Conservation (phyloP, 2,888 invertebrate species). For the Clostera curtula region DNA sequence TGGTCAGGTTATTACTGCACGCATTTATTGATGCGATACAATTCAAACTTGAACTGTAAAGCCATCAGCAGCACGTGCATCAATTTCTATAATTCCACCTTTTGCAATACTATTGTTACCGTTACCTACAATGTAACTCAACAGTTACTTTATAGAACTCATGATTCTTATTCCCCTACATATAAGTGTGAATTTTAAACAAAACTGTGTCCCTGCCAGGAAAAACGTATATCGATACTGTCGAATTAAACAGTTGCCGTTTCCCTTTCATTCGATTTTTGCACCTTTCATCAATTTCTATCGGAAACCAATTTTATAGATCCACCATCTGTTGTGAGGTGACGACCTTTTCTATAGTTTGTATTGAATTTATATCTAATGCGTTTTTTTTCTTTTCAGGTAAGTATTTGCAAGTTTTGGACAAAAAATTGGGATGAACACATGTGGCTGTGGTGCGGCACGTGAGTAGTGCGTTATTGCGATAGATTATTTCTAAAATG, state of each 20-base stretch:
- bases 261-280: constrained; percentile 48
- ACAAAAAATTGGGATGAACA: constrained; percentile 28
- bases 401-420: constrained; percentile 40
- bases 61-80: constrained; percentile 32
- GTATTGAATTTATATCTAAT: constrained; percentile 49
- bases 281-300: constrained; percentile 49
- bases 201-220: constrained; percentile 8
- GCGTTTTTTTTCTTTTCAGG: constrained; percentile 48
- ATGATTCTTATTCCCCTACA: constrained; percentile 8
- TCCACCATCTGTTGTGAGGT: constrained; percentile 48
- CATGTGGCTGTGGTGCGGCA: constrained; percentile 24
- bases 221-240: constrained; percentile 23
- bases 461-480: constrained; percentile 33
- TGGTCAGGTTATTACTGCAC: no score
- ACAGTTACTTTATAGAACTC: constrained; percentile 4
- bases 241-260: constrained; percentile 43
- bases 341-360: constrained; percentile 47
- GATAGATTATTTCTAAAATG: constrained; percentile 18
- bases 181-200: constrained; percentile 22
- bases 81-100: constrained; percentile 25
- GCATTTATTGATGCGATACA: no score
- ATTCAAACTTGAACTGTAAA: no score
- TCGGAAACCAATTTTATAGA: constrained; percentile 45
- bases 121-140: constrained; percentile 26
- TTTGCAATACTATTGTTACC: constrained; percentile 39